Base-by-base conservation (phyloP, 2,797 vertebrate genomes). In the Antennarius maculatus region DNA sequence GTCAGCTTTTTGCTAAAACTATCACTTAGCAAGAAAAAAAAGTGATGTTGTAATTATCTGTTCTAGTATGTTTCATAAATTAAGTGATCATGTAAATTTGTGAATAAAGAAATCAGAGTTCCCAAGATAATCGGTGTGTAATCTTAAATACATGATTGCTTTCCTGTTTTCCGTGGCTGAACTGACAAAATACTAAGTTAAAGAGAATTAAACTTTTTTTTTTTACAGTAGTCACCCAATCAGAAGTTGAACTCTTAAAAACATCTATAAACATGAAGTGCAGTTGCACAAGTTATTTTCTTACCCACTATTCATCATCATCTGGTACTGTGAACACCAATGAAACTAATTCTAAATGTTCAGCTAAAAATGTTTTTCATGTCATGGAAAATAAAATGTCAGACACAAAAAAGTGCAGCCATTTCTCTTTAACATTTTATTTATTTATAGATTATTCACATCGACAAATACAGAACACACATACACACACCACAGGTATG, bases 401-500 rank as follows among this genome's bases (percentile, higher is more conserved):
- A 46, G 47, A 60, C 17, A 10, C 17, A 12, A 39, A 23, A 14
- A 14, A 11, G 16, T 34, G 42, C n/a, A 54, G 27, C n/a, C 54
- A 0, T 50, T 61, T 71, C 60, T 66, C 67, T 74, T 87, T 63
- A 65, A 73, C 51, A 56, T 65, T 72, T 48, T 13, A 41, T 86
- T 84, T 85, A 88, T 80, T 84, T 48, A 76, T 70, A 46, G 43
- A 41, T 78, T 9, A 51, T 77, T 75, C 66, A 76, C 71, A 82
- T 64, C 37, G 71, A 42, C 51, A 17, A 49, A 55, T 61, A 79
- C 56, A 70, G 42, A 59, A 72, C 61, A 60, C 29, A 69, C 71
- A 60, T 34, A 69, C 71, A 1, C 63, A 63, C 23, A 23, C n/a
- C 39, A 82, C 63, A 73, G 48, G 54, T 59, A 81, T 61, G 67